Percentiles rank a stretch among this genome's conserved stretches.
These are phyloP conservation scores for Macrotrachela quadricornifera DNA, from an alignment of 1,140 invertebrate species.

Conservation along the genomic window DNA sequence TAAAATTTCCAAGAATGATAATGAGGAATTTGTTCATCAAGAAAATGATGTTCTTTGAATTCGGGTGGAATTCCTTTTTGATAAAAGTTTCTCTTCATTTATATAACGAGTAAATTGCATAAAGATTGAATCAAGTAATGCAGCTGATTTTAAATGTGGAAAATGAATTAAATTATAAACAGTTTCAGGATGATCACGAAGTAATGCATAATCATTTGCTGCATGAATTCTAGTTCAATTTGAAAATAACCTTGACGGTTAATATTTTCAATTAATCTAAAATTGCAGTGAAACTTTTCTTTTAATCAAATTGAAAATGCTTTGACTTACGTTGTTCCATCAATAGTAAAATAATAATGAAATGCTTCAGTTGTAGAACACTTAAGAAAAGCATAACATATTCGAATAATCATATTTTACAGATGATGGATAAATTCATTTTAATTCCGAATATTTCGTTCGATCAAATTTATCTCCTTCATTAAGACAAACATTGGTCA, in stretches of 20 bases:
- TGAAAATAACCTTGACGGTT: background rate
- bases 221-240: conserved; percentile 74
- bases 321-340: conserved; percentile 33
- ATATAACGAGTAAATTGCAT: no score
- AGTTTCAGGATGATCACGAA: conserved; percentile 65
- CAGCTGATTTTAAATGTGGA: conserved; percentile 78
- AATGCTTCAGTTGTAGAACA: conserved; percentile 46
- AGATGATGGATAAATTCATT: no score
- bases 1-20: no score
- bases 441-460: no score
- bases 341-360: conserved; percentile 54
- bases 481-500: no score
- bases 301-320: no score
- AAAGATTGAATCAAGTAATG: conserved; percentile 47
- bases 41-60: no score
- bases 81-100: no score
- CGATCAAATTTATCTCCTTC: no score
- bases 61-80: no score
- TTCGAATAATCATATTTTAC: conserved; percentile 37
- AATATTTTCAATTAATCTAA: background rate
- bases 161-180: conserved; percentile 73
- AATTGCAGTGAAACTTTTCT: no score
- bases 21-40: no score
- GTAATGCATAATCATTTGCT: conserved; percentile 73
- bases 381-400: conserved; percentile 38